phyloP scores from a whole-genome alignment of 1,140 invertebrate species.

The Bombus ignitus region DNA sequence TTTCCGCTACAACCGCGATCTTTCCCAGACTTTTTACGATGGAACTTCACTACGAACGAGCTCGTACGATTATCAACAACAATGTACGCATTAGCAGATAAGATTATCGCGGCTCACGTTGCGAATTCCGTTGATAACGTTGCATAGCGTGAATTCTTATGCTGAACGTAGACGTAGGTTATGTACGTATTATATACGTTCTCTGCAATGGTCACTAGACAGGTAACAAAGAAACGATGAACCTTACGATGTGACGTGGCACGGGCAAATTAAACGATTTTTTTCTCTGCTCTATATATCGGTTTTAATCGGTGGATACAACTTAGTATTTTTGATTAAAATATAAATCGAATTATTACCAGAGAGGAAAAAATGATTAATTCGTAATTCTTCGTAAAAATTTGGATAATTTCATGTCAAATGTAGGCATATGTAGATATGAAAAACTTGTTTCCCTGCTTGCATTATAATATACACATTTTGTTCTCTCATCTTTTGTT shows the following conservation, averaged over 20 bases:
- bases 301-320: too few species aligned
- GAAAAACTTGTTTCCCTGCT: too few species aligned
- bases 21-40: slow-evolving; percentile 31
- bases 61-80: slow-evolving; percentile 26
- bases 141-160: slow-evolving; percentile 40
- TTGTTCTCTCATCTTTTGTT: too few species aligned
- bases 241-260: background rate
- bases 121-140: slow-evolving; percentile 44
- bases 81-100: slow-evolving; percentile 53
- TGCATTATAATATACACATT: too few species aligned
- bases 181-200: slow-evolving; percentile 1
- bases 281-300: too few species aligned
- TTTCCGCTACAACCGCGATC: slow-evolving; percentile 2
- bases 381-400: too few species aligned
- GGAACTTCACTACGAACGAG: slow-evolving; percentile 6
- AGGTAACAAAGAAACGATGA: slow-evolving; percentile 12
- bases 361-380: too few species aligned
- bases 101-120: slow-evolving; percentile 46
- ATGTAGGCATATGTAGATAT: too few species aligned
- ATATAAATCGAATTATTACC: too few species aligned
- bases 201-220: background rate
- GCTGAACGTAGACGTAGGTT: slow-evolving; percentile 25
- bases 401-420: too few species aligned
- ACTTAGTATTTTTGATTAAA: too few species aligned
- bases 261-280: background rate